Evolutionary conservation across 2,888 invertebrate genomes (phyloP), one percentile per base, ranked within the genome.

Genomic region (Lissonota sp.): DNA sequence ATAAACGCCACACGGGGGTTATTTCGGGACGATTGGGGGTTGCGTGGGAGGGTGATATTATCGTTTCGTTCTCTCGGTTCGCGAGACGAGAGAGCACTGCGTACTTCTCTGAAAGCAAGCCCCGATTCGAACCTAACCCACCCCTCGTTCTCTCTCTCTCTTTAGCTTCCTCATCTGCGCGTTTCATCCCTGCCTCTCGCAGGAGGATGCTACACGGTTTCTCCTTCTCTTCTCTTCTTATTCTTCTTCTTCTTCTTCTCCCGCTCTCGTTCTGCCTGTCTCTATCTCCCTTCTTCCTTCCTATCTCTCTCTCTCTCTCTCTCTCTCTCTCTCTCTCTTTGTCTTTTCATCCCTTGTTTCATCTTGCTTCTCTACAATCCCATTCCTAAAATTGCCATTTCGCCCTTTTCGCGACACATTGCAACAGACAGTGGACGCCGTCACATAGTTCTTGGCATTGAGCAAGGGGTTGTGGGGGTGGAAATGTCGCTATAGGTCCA

Each of bases 31-130:
- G 71, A 16, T 64, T 26, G 42, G 49, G 70, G 16, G 62, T 58
- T 75, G 74, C 66, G 62, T 63, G 49, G 62, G 62, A 26, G 26
- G 26, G 26, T 26, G 57, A 26, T 60, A 49, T 55, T 76, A 64
- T 57, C 63, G 83, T 84, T 79, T 84, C 86, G 84, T 87, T 86
- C 84, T 85, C 88, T 86, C 89, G 87, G 87, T 79, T 84, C 88
- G 88, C 89, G 87, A 87, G 86, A 85, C 88, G 87, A 86, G 87
- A 86, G 88, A 88, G 86, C 86, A 89, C 89, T 88, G 88, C 87
- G 88, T 87, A 84, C 86, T 85, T 83, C 83, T 84, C 86, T 71
- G 86, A 87, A 85, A 88, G 86, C 88, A 86, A 86, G 73, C 87
- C 88, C 88, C 86, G 86, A 86, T 88, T 86, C 88, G 86, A 86